A percentile compares a stretch with the other conserved stretches of the same genome.
Evolutionary conservation across 2,888 invertebrate genomes (phyloP).

Genomic region (Platycnemis pennipes): DNA sequence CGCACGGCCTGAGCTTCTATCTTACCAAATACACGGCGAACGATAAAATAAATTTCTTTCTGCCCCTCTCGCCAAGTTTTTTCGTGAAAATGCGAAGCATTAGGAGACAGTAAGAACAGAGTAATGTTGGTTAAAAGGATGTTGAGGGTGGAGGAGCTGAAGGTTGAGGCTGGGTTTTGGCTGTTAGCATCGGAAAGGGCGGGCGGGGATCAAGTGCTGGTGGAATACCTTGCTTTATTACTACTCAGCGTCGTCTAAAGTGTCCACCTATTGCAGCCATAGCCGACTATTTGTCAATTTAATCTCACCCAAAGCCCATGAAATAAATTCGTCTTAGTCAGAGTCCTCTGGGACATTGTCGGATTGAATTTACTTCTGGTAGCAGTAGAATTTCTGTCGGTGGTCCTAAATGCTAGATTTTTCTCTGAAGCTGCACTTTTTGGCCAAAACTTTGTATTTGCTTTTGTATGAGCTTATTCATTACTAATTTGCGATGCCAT

Average conservation of each 20-base stretch:
- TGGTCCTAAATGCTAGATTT: too few relatives aligned
- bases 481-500: too few relatives aligned
- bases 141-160: not conserved
- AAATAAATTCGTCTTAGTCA: slow-evolving; percentile 36
- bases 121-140: slow-evolving; percentile 37
- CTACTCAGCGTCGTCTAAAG: slow-evolving; percentile 24
- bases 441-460: too few relatives aligned
- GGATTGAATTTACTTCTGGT: not conserved
- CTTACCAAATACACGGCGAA: slow-evolving; percentile 57
- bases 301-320: not conserved
- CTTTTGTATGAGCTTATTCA: too few relatives aligned
- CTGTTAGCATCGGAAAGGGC: not conserved
- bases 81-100: slow-evolving; percentile 24
- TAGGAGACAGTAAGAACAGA: not conserved
- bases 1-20: slow-evolving; percentile 64
- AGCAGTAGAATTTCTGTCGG: too few relatives aligned
- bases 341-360: not conserved
- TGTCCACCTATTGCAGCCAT: slow-evolving; percentile 15
- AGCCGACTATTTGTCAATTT: slow-evolving; percentile 37
- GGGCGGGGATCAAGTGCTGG: not conserved
- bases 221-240: slow-evolving; percentile 45
- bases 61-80: slow-evolving; percentile 11
- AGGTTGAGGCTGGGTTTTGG: not conserved
- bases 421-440: too few relatives aligned
- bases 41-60: slow-evolving; percentile 42